Evolutionary conservation across 2,888 invertebrate genomes (phyloP).

Genomic region (Nemurella pictetii): DNA sequence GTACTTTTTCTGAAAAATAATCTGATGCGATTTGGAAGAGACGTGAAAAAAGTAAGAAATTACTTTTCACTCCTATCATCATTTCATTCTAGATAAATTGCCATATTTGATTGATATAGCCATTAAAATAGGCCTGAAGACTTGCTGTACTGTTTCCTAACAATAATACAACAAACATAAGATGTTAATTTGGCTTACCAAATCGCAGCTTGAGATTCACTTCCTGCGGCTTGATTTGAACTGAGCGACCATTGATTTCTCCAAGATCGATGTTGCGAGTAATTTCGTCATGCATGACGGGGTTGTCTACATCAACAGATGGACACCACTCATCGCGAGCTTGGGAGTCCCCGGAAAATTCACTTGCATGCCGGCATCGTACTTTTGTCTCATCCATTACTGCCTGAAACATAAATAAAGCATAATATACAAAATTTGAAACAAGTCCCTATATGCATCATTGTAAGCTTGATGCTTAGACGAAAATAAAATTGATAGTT

Average conservation of each 20-base stretch:
- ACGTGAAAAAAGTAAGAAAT: too few species aligned
- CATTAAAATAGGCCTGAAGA: too few species aligned
- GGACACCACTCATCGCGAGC: conserved; percentile 7
- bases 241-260: conserved; percentile 35
- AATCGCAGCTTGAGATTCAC: conserved; percentile 57
- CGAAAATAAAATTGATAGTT: too few species aligned
- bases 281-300: not conserved
- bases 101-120: too few species aligned
- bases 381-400: not conserved
- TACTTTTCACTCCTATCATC: too few species aligned
- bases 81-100: too few species aligned
- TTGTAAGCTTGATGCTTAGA: too few species aligned
- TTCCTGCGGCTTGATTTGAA: conserved; percentile 62
- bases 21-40: too few species aligned
- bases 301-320: conserved; percentile 1
- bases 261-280: not conserved
- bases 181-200: conserved; percentile 47
- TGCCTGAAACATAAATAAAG: not conserved
- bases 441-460: too few species aligned
- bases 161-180: too few species aligned
- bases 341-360: not conserved
- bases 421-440: too few species aligned
- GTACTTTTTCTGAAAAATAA: too few species aligned
- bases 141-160: not conserved
- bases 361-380: not conserved